These are phyloP conservation scores for Heterochromis multidens DNA, from an alignment of 2,113 vertebrate genomes.

Conservation along the genomic window DNA sequence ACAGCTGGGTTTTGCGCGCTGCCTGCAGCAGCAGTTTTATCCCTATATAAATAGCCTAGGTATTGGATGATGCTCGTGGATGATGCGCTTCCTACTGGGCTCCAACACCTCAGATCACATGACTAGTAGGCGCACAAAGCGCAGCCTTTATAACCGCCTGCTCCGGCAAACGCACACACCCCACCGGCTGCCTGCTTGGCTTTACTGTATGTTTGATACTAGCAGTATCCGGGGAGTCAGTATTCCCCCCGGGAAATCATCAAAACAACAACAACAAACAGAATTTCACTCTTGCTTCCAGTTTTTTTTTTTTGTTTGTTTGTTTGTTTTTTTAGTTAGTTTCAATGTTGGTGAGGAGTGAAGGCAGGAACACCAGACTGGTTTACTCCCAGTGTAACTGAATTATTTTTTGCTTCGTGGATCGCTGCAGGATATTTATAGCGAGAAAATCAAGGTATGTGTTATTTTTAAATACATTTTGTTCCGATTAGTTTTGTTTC, in stretches of 20 bases:
- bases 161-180: slow-evolving; percentile 13
- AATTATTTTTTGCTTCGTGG: not conserved
- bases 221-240: not conserved
- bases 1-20: not conserved
- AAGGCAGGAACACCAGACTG: not conserved
- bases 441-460: slow-evolving; percentile 48
- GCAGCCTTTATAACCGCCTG: slow-evolving; percentile 29
- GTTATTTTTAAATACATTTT: not conserved
- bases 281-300: not conserved
- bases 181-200: not conserved
- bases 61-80: not conserved
- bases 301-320: not conserved
- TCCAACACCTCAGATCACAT: slow-evolving; percentile 58
- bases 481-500: not conserved
- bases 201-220: slow-evolving; percentile 4
- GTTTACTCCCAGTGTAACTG: not conserved
- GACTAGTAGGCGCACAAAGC: slow-evolving; percentile 51
- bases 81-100: not conserved
- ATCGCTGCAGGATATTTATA: not conserved
- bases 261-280: not conserved
- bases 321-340: not conserved
- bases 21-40: not conserved
- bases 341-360: not conserved
- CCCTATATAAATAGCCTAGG: not conserved
- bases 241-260: not conserved